Conservation (phyloP, 2,888 invertebrate species). For the Steromphala cineraria region DNA sequence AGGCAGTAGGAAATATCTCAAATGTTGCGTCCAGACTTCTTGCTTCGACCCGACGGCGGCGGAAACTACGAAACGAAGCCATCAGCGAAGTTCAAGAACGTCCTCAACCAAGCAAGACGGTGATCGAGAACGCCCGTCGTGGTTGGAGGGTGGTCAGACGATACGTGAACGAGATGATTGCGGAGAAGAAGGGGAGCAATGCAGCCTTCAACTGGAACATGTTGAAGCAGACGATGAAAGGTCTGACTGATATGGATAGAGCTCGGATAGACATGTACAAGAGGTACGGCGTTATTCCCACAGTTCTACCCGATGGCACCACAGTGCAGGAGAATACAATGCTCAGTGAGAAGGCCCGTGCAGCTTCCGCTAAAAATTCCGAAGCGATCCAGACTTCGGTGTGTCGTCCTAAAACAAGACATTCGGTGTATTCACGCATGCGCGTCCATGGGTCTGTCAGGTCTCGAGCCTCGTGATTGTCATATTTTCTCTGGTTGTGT, state of each 20-base stretch:
- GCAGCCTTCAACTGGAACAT: conserved; percentile 56
- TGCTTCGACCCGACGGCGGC: not conserved
- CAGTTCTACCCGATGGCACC: conserved; percentile 47
- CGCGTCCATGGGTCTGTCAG: no score
- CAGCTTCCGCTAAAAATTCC: conserved; percentile 40
- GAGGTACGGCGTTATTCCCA: conserved; percentile 62
- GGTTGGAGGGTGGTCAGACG: conserved; percentile 60
- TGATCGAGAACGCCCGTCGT: conserved; percentile 39
- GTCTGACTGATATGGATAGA: conserved; percentile 52
- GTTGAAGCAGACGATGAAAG: conserved; percentile 57
- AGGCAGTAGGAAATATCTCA: conserved; percentile 19
- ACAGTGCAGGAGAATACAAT: conserved; percentile 59
- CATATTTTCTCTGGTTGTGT: no score
- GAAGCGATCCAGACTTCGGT: no score
- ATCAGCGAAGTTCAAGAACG: conserved; percentile 15
- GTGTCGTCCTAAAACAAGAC: no score
- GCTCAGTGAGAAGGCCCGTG: conserved; percentile 57
- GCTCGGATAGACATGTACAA: conserved; percentile 61
- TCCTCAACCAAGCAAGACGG: conserved; percentile 7
- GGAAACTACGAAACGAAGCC: not conserved
- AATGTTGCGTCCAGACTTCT: not conserved
- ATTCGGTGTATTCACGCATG: no score
- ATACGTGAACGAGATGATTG: conserved; percentile 54
- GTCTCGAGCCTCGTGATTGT: no score
- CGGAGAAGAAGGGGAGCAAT: conserved; percentile 50